phyloP scores from a whole-genome alignment of 1,140 invertebrate species.

The Drosophila ananassae region DNA sequence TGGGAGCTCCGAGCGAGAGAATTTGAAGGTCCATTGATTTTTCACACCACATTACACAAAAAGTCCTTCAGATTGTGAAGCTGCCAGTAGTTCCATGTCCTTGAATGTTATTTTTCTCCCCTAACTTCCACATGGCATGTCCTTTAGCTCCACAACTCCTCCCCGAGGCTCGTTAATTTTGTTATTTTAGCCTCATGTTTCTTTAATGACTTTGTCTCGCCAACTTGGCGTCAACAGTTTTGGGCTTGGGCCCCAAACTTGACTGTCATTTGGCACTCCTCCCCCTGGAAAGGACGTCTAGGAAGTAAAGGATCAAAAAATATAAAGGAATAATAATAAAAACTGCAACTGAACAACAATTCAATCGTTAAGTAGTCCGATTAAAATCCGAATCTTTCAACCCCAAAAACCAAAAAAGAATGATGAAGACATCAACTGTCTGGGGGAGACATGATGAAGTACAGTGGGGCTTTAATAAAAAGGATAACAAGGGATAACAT shows the following conservation, averaged over 20 bases:
- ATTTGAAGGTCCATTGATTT: conserved; percentile 62
- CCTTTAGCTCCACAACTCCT: not conserved
- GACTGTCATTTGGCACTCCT: not conserved
- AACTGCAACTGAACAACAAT: conserved; percentile 43
- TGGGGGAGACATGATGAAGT: not conserved
- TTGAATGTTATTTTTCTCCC: conserved; percentile 67
- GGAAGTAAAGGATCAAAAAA: not conserved
- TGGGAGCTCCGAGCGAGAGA: not conserved
- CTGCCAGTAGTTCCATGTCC: conserved; percentile 54
- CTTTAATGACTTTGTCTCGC: conserved; percentile 48
- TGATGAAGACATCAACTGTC: conserved; percentile 29
- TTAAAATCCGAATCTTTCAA: conserved; percentile 35
- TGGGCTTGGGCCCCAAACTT: not conserved
- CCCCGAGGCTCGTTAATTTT: conserved; percentile 22
- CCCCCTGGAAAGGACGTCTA: not conserved
- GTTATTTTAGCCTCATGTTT: conserved; percentile 50
- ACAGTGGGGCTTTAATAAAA: conserved; percentile 12
- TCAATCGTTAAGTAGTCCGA: conserved; percentile 36
- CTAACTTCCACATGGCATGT: not conserved
- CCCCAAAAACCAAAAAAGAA: conserved; percentile 14
- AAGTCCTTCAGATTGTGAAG: conserved; percentile 22
- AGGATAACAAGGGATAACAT: not conserved
- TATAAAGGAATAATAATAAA: conserved; percentile 7
- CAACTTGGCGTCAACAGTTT: conserved; percentile 35
- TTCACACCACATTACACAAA: conserved; percentile 57